Base-by-base conservation (phyloP, 2,113 vertebrate genomes). In the Nycticryphes semicollaris region DNA sequence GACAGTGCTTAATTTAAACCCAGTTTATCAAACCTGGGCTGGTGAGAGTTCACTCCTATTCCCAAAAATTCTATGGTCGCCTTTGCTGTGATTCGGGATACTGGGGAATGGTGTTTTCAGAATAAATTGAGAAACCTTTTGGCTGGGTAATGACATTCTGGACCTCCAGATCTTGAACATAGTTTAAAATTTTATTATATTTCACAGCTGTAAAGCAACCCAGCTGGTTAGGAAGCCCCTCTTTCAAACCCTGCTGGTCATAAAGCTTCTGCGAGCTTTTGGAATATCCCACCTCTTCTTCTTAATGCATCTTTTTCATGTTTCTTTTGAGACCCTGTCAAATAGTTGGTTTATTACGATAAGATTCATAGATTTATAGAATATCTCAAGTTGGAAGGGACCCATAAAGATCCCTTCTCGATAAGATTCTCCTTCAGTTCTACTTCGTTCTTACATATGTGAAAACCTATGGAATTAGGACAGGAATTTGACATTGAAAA, bases 1-100 rank as follows among this genome's bases (percentile, higher is more conserved):
- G 82, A 82, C 5, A 2, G 22, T 57, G 43, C 48, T 95, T 84
- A 91, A 81, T 94, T 93, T 91, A 84, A 90, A 60, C 33, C 10
- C 56, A 51, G 18, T 76, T 90, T 79, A 82, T 93, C 70, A 92
- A 69, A 67, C 24, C 25, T 57, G 15, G 9, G 2, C 84, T 89
- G 57, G 12, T 93, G 48, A 82, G 59, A 73, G 91, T 88, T 76
- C 79, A 67, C 24, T 82, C 22, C 45, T 74, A 0, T 82, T 21
- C 20, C 51, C 54, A 43, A 84, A 84, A 89, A 56, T 45, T 53
- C 20, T 60, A 6, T 3, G 11, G 24, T 39, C 60, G 48, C 43
- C n/a, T 84, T 84, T 85, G 23, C 50, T 4, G 6, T 79, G 16
- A 54, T 68, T 92, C 41, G 63, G 31, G 47, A 37, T 79, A 28